phyloP scores from a whole-genome alignment of 2,797 vertebrate species.

The Esox masquinongy region DNA sequence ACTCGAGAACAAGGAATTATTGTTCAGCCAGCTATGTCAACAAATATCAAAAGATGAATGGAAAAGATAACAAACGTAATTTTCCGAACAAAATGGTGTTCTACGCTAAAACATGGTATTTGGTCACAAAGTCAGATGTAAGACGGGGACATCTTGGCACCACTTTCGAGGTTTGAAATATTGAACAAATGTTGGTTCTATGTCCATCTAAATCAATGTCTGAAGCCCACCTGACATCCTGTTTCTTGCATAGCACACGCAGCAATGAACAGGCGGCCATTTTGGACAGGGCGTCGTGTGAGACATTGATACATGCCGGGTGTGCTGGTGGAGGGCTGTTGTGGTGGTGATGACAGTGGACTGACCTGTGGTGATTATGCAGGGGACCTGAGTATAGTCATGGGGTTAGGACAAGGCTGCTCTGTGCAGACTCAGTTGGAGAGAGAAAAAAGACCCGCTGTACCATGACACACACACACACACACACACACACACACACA shows the following conservation, averaged over 20 bases:
- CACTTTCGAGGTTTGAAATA: not conserved
- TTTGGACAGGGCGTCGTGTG: not conserved
- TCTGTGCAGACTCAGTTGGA: conserved; percentile 24
- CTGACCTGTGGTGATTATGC: conserved; percentile 31
- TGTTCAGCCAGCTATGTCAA: no score
- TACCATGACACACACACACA: conserved; percentile 18
- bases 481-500: conserved; percentile 10
- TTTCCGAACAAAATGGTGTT: not conserved
- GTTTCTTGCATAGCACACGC: no score
- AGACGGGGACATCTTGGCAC: no score
- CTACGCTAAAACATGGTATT: not conserved
- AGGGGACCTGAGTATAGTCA: conserved; percentile 31
- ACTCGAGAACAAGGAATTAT: no score
- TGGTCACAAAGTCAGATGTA: not conserved
- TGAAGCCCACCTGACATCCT: not conserved
- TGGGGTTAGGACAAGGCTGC: conserved; percentile 33
- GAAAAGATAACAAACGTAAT: not conserved
- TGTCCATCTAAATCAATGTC: not conserved
- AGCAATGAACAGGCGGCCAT: no score
- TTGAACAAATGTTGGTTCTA: not conserved
- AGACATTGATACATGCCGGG: not conserved
- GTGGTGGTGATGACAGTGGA: conserved; percentile 17
- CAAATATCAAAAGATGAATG: no score
- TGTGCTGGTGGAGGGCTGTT: conserved; percentile 13
- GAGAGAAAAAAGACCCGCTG: conserved; percentile 30